Conservation (phyloP, 2,113 vertebrate genomes). For the Hoplias malabaricus region DNA sequence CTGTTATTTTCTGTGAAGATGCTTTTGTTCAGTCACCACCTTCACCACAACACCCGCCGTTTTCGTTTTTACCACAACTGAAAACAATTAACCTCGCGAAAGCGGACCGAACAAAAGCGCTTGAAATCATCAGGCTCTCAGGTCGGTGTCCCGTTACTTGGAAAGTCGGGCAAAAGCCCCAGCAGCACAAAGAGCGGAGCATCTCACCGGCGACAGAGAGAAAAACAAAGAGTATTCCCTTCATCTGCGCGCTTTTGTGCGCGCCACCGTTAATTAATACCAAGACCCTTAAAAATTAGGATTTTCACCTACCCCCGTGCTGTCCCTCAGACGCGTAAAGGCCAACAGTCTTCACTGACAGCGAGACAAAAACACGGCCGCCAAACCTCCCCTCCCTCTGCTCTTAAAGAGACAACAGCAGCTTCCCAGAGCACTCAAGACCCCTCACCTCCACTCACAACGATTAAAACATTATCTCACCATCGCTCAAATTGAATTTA, state of each 20-base stretch:
- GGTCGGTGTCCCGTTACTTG: slow-evolving; percentile 58
- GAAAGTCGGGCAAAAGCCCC: slow-evolving; percentile 1
- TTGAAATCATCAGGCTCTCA: not conserved
- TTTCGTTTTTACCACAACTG: too few relatives aligned
- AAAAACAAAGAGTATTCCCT: not conserved
- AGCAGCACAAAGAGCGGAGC: slow-evolving; percentile 21
- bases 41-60: too few relatives aligned
- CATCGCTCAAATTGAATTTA: too few relatives aligned
- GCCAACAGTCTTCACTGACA: slow-evolving; percentile 74
- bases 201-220: not conserved
- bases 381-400: slow-evolving; percentile 50
- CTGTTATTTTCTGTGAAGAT: too few relatives aligned
- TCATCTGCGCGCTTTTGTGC: too few relatives aligned
- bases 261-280: too few relatives aligned
- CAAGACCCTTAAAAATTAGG: not conserved
- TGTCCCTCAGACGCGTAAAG: slow-evolving; percentile 62
- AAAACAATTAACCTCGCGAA: not conserved
- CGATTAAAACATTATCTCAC: too few relatives aligned
- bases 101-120: not conserved
- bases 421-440: too few relatives aligned
- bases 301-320: slow-evolving; percentile 64
- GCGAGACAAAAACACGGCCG: slow-evolving; percentile 77
- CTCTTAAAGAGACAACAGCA: slow-evolving; percentile 55
- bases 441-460: too few relatives aligned
- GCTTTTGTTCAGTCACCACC: too few relatives aligned